Conservation (phyloP, 2,113 vertebrate genomes). For the Oostethus manadensis region DNA sequence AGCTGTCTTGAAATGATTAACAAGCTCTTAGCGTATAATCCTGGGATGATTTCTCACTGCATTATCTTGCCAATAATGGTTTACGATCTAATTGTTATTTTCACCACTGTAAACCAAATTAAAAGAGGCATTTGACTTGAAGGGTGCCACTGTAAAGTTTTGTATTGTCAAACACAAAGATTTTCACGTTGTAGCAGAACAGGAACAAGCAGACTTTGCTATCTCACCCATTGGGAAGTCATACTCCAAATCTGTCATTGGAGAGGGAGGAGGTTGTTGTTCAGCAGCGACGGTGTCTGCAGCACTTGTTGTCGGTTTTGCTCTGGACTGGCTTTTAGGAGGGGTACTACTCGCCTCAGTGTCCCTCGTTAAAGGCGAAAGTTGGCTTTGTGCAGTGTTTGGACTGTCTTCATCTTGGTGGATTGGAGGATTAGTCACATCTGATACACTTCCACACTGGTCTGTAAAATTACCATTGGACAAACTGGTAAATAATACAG, state of each 20-base stretch:
- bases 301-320: conserved; percentile 35
- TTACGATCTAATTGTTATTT: too few species aligned
- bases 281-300: conserved; percentile 47
- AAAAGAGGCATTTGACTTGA: too few species aligned
- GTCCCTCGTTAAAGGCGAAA: conserved; percentile 10
- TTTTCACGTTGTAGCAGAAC: too few species aligned
- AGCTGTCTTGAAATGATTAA: too few species aligned
- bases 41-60: too few species aligned
- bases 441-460: conserved; percentile 74
- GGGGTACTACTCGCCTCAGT: conserved; percentile 68
- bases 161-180: too few species aligned
- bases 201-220: background rate
- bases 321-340: conserved; percentile 59
- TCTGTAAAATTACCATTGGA: conserved; percentile 1
- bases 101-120: too few species aligned
- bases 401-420: conserved; percentile 70
- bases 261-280: conserved; percentile 58
- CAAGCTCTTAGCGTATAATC: too few species aligned
- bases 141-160: too few species aligned
- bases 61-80: too few species aligned
- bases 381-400: conserved; percentile 5
- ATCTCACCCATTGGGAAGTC: conserved; percentile 84
- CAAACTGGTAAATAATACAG: background rate
- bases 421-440: conserved; percentile 75
- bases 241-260: conserved; percentile 82